Conservation (phyloP, 2,888 invertebrate species). For the Macrophya annulata region DNA sequence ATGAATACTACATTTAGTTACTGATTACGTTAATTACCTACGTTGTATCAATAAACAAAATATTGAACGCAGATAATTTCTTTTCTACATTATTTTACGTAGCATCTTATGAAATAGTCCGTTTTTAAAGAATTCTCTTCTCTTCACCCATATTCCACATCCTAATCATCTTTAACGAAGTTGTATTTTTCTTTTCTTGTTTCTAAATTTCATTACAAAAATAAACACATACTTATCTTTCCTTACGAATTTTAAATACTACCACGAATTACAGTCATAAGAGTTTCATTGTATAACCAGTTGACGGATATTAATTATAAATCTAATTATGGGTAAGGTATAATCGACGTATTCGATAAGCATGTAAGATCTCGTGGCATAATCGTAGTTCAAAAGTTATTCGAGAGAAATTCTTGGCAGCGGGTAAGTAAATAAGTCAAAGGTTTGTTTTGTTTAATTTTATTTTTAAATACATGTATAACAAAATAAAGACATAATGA, state of each 20-base stretch:
- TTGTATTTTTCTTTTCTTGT: too few relatives aligned
- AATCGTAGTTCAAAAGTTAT: not conserved
- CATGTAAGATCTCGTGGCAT: not conserved
- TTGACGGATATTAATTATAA: not conserved
- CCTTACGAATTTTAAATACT: too few relatives aligned
- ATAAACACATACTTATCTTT: too few relatives aligned
- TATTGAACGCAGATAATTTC: not conserved
- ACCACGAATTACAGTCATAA: too few relatives aligned
- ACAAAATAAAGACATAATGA: too few relatives aligned
- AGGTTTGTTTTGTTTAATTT: too few relatives aligned
- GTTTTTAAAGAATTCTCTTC: not conserved
- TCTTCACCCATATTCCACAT: too few relatives aligned
- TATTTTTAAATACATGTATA: too few relatives aligned
- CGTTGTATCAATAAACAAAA: conserved; percentile 1
- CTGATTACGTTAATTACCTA: not conserved
- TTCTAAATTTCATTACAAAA: too few relatives aligned
- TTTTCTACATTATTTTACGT: not conserved
- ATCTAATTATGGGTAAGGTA: not conserved
- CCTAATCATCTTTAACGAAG: too few relatives aligned
- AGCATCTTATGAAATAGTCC: not conserved
- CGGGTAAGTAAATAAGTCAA: too few relatives aligned
- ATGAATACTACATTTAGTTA: conserved; percentile 18
- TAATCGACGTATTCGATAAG: not conserved
- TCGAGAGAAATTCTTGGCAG: not conserved
- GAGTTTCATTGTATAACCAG: too few relatives aligned